Evolutionary conservation across 2,797 vertebrate species (phyloP).

Genomic region (Anomalospiza imberbis): DNA sequence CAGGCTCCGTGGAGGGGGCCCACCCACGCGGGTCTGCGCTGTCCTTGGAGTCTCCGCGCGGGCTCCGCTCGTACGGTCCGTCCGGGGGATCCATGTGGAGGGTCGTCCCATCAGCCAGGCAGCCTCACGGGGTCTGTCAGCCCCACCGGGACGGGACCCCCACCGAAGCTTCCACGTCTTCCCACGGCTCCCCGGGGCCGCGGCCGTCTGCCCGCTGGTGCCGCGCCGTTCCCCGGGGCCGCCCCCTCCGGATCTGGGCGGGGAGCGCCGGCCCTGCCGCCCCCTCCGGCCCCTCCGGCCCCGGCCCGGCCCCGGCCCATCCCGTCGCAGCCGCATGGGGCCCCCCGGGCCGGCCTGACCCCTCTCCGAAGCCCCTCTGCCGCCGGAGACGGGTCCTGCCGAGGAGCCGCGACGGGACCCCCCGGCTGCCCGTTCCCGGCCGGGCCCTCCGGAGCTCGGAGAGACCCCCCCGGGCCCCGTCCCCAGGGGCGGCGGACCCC

Average conservation of each 20-base stretch:
- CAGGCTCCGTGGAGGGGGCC: background rate
- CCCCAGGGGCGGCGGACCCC: background rate
- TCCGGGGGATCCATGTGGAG: background rate
- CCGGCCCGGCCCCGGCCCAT: background rate
- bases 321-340: conserved; percentile 22
- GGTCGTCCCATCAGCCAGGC: background rate
- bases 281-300: background rate
- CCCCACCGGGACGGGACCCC: background rate
- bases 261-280: background rate
- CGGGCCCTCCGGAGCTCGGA: background rate
- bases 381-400: background rate
- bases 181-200: background rate
- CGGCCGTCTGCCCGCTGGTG: background rate
- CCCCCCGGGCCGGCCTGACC: conserved; percentile 34
- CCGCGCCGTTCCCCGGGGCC: background rate
- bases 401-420: conserved; percentile 12
- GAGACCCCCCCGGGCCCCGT: background rate
- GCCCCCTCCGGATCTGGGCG: conserved; percentile 53
- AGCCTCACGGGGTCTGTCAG: background rate
- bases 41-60: background rate
- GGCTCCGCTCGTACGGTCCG: background rate
- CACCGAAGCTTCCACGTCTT: background rate
- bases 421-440: background rate
- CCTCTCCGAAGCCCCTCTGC: background rate
- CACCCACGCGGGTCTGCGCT: no score